Base-by-base conservation (phyloP, 2,113 vertebrate species). In the Indicator indicator region DNA sequence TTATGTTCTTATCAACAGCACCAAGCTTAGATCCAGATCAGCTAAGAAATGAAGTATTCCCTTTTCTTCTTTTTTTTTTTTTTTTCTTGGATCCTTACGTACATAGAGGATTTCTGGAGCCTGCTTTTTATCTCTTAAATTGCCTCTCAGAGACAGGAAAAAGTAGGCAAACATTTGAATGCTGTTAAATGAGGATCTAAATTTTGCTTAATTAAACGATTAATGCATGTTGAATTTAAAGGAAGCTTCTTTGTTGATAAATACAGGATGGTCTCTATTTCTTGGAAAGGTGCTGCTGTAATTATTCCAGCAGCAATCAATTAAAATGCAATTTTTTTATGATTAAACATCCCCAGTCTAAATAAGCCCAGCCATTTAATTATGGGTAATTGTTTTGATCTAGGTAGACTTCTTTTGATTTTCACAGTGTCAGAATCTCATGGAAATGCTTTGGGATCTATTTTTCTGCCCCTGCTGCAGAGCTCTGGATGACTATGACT, bases 291-390 rank as follows among this genome's bases (percentile, higher is more conserved):
- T 91, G 63, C 48, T 94, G 75, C 58, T 87, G 64, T 86, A 95
- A 97, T 96, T 94, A 96, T 95, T 95, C 56, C 82, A 80, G 84
- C 88, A 91, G 86, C 78, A 92, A 96, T 96, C 95, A 97, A 95
- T 97, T 97, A 95, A 92, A 96, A 94, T 52, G 90, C 50, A 97
- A 91, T 44, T 24, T 97, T 93, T 96, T 96, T 85, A 81, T 96
- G 96, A 97, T 97, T 95, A 92, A 96, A 95, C 84, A 92, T 96
- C 73, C 50, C 62, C 50, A 76, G n/a, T 65, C 79, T 89, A 88
- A 83, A 83, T 90, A 83, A 96, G 33, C 83, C 56, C 64, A 87
- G 54, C 33, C 65, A 54, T 90, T 36, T 62, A 87, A 81, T 48
- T 85, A 87, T 71, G 74, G 68, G 70, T 42, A 84, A 81, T 83